Conservation (phyloP, 2,113 vertebrate genomes). For the Dipodomys merriami region DNA sequence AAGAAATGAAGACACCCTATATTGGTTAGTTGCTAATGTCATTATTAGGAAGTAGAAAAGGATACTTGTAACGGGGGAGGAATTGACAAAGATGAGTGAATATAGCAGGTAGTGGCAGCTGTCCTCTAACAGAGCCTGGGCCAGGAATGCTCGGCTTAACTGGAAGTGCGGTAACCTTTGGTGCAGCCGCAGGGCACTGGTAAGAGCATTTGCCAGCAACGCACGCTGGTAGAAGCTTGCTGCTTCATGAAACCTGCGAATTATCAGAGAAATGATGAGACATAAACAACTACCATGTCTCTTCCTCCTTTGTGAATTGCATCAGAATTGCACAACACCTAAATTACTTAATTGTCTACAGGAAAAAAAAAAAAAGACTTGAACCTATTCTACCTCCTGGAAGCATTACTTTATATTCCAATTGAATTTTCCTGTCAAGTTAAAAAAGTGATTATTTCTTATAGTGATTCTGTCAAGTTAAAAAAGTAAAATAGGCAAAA, state of each 20-base stretch:
- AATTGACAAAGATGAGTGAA: constrained; percentile 99
- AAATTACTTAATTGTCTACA: constrained; percentile 52
- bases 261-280: constrained; percentile 81
- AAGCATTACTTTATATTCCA: not conserved
- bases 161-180: constrained; percentile 97
- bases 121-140: constrained; percentile 96
- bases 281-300: constrained; percentile 62
- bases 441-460: not conserved
- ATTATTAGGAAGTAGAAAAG: constrained; percentile 76
- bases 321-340: constrained; percentile 77
- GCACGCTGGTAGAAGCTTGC: constrained; percentile 98
- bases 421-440: not conserved
- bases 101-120: constrained; percentile 99
- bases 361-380: constrained; percentile 16
- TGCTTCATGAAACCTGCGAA: constrained; percentile 94
- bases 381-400: constrained; percentile 14
- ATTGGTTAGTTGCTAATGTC: not conserved
- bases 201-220: constrained; percentile 96
- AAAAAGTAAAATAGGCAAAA: constrained; percentile 13
- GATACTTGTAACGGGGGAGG: constrained; percentile 99
- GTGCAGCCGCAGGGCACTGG: constrained; percentile 96
- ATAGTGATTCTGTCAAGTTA: not conserved
- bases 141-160: constrained; percentile 94
- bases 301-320: constrained; percentile 84
- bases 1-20: not conserved